Evolutionary conservation across 2,113 vertebrate genomes (phyloP).

Genomic region (Formicarius rufipectus): DNA sequence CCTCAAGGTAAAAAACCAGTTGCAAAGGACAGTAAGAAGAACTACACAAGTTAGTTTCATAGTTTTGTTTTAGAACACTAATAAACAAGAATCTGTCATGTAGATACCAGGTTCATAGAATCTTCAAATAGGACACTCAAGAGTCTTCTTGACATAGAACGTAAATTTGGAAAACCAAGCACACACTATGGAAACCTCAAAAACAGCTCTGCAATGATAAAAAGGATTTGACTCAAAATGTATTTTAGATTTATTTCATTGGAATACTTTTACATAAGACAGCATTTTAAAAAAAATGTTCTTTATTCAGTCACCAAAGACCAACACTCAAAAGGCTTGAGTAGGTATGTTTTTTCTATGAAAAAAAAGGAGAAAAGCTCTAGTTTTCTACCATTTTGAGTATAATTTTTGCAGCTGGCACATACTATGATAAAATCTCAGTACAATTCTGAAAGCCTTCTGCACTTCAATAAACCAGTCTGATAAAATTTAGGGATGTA

Average conservation of each 20-base stretch:
- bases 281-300: neutral
- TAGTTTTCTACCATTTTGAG: neutral
- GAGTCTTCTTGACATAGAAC: neutral
- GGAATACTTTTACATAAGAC: neutral
- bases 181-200: neutral
- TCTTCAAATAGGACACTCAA: neutral
- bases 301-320: neutral
- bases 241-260: neutral
- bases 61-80: neutral
- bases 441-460: neutral
- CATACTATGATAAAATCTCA: neutral
- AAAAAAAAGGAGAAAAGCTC: accelerated
- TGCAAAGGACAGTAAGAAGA: neutral
- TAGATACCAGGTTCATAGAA: neutral
- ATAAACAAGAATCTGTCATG: neutral
- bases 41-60: neutral
- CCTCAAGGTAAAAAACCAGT: neutral
- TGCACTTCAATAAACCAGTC: neutral
- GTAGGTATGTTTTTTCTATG: neutral
- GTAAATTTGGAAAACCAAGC: neutral
- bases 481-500: neutral
- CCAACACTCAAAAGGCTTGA: neutral
- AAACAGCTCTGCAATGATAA: neutral
- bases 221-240: neutral
- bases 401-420: neutral